phyloP scores from a whole-genome alignment of 2,797 vertebrate genomes.

The Pipistrellus nathusii region DNA sequence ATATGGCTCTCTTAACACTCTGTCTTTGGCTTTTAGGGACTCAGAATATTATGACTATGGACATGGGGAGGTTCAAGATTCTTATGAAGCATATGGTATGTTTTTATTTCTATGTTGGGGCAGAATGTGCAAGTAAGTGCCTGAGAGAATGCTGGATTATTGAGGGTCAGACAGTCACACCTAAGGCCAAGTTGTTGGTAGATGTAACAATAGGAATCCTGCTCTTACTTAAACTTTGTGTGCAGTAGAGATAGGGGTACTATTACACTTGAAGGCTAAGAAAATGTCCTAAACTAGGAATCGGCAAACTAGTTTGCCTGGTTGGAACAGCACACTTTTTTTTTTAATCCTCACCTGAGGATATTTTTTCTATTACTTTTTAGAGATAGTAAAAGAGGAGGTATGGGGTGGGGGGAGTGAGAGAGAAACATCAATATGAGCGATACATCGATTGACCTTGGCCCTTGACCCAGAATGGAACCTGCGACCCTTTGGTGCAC shows the following conservation, averaged over 20 bases:
- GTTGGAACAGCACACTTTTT: neutral
- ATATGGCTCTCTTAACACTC: slow-evolving; percentile 47
- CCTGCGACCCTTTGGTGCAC: no score
- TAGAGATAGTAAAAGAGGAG: no score
- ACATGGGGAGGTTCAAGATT: slow-evolving; percentile 96
- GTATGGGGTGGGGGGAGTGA: no score
- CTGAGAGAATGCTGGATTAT: neutral
- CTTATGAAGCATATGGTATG: slow-evolving; percentile 97
- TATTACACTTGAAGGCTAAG: neutral
- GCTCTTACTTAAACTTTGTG: neutral
- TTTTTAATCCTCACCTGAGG: no score
- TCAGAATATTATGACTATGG: slow-evolving; percentile 99
- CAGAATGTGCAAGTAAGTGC: slow-evolving; percentile 58
- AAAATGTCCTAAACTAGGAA: neutral
- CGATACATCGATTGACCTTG: no score
- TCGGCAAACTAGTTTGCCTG: neutral
- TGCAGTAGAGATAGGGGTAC: neutral
- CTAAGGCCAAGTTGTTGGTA: neutral
- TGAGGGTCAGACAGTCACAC: neutral
- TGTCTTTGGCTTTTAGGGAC: slow-evolving; percentile 89
- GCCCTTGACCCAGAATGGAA: no score
- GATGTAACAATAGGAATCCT: neutral
- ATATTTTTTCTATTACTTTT: no score
- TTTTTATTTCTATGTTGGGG: slow-evolving; percentile 70
- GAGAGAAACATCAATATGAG: no score